phyloP scores from a whole-genome alignment of 2,113 vertebrate species.

The Stercorarius parasiticus region DNA sequence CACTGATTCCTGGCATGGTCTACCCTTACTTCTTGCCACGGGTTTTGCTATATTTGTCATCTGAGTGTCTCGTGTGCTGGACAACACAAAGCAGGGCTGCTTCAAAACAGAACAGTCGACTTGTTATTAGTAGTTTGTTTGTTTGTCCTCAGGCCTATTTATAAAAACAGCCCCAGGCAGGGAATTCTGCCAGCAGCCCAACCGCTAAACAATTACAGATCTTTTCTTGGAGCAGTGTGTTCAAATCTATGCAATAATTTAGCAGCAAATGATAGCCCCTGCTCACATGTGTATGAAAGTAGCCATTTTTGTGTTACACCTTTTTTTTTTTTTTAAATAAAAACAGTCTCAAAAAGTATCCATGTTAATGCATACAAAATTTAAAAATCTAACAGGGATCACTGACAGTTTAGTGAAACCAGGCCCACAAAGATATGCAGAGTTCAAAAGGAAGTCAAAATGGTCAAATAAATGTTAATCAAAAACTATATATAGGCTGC shows the following conservation, averaged over 20 bases:
- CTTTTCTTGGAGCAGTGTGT: neutral
- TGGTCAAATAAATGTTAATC: neutral
- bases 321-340: neutral
- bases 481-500: neutral
- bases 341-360: neutral
- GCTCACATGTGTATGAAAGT: neutral
- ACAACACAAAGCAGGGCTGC: constrained; percentile 20
- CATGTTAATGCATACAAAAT: neutral
- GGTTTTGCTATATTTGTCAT: constrained; percentile 19
- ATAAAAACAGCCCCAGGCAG: constrained; percentile 57
- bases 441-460: neutral
- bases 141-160: constrained; percentile 69
- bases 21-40: neutral
- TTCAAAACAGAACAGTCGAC: neutral
- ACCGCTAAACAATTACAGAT: constrained; percentile 58
- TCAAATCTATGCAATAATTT: constrained; percentile 30
- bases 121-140: constrained; percentile 66
- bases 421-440: neutral
- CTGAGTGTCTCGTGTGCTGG: neutral
- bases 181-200: constrained; percentile 58
- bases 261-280: neutral
- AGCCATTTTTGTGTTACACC: neutral
- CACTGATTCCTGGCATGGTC: neutral
- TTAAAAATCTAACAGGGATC: neutral
- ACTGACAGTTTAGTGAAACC: neutral